Evolutionary conservation across 2,797 vertebrate genomes (phyloP).

Genomic region (Etheostoma nigrum): DNA sequence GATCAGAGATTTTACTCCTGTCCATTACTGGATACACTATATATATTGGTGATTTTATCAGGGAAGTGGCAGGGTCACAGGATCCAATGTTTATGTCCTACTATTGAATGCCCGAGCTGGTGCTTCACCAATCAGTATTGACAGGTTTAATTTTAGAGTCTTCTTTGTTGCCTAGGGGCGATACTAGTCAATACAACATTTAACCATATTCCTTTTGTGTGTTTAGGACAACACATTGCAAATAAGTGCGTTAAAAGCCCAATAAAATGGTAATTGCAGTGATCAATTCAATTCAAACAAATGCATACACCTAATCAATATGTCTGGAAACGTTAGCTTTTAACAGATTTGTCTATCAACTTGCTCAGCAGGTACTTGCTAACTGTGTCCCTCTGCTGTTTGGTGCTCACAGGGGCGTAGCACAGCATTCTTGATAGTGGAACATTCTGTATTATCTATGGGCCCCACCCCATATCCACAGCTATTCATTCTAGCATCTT

Average conservation of each 20-base stretch:
- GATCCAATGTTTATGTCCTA: not conserved
- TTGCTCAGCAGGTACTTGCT: not conserved
- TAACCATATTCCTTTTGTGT: not conserved
- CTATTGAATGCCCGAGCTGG: not conserved
- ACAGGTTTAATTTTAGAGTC: not conserved
- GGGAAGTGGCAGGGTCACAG: slow-evolving; percentile 10
- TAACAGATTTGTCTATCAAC: not conserved
- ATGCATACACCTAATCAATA: not conserved
- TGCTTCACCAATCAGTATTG: slow-evolving; percentile 24
- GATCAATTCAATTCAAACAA: not conserved
- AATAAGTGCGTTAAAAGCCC: not conserved
- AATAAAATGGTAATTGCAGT: no score
- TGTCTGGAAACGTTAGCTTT: not conserved
- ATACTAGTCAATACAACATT: not conserved
- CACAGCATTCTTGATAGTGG: no score
- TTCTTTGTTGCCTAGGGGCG: slow-evolving; percentile 11
- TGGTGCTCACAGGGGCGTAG: no score
- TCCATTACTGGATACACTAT: slow-evolving; percentile 35
- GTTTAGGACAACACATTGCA: not conserved
- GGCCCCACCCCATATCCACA: no score
- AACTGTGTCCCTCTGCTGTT: not conserved
- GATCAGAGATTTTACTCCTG: slow-evolving; percentile 34
- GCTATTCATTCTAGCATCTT: no score
- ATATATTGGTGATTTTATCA: slow-evolving; percentile 20
- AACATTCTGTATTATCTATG: no score